Conservation (phyloP, 2,797 vertebrate genomes). For the Eremophila alpestris region DNA sequence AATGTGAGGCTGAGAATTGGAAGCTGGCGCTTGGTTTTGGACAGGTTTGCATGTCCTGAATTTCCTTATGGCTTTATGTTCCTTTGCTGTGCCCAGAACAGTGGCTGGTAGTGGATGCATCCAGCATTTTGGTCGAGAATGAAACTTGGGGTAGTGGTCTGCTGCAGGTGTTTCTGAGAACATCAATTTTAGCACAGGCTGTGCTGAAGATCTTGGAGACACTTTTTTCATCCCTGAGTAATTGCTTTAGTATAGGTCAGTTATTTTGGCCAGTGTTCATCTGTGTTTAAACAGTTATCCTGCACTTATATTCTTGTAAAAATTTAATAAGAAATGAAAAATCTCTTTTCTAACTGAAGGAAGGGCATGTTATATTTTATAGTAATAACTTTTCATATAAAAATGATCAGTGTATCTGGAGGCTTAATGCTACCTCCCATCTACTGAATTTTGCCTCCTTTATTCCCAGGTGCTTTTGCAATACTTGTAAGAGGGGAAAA, state of each 20-base stretch:
- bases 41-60: background rate
- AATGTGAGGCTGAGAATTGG: background rate
- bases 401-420: background rate
- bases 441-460: background rate
- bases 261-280: background rate
- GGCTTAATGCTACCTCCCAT: background rate
- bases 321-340: background rate
- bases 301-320: background rate
- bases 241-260: background rate
- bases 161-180: background rate
- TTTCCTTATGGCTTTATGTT: background rate
- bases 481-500: background rate
- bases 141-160: background rate
- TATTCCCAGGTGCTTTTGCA: background rate
- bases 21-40: rapidly evolving
- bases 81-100: background rate
- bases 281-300: background rate
- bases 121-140: background rate
- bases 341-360: background rate
- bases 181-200: background rate
- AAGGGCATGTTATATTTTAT: background rate
- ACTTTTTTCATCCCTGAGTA: background rate
- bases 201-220: background rate
- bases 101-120: background rate
- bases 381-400: background rate